Evolutionary conservation across 2,888 invertebrate species (phyloP).

Genomic region (Podotricha telesiphe): DNA sequence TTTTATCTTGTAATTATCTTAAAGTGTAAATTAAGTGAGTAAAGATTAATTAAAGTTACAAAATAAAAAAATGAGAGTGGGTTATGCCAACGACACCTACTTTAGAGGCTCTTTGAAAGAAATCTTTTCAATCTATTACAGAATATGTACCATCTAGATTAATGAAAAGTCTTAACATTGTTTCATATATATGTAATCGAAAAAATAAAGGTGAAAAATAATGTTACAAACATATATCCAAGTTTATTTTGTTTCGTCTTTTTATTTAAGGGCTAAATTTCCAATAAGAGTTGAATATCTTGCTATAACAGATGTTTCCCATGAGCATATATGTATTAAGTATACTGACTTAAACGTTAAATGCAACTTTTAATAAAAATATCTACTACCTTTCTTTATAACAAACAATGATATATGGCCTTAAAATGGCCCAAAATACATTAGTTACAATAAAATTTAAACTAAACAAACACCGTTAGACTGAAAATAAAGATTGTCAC

Average conservation of each 20-base stretch:
- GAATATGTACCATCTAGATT: neutral
- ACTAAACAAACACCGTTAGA: constrained; percentile 20
- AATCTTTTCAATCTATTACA: neutral
- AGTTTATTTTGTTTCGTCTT: too few relatives aligned
- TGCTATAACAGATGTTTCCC: neutral
- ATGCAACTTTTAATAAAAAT: neutral
- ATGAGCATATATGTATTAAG: too few relatives aligned
- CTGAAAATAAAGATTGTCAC: constrained; percentile 42
- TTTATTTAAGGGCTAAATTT: neutral
- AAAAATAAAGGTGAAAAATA: too few relatives aligned
- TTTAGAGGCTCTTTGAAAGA: neutral
- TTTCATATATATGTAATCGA: neutral
- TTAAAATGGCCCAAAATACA: neutral
- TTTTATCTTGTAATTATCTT: neutral
- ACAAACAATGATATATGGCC: too few relatives aligned
- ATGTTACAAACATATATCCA: too few relatives aligned
- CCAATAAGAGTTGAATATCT: neutral
- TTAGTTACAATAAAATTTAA: constrained; percentile 6
- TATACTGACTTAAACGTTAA: too few relatives aligned
- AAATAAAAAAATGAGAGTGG: neutral
- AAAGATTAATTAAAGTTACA: neutral
- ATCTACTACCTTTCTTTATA: too few relatives aligned
- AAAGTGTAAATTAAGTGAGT: neutral
- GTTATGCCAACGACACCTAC: neutral
- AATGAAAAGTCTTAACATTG: neutral